A percentile compares a stretch with the other conserved stretches of the same genome.
These are phyloP conservation scores for Ailuropoda melanoleuca DNA, from an alignment of 2,113 vertebrate species.

Conservation along the genomic window DNA sequence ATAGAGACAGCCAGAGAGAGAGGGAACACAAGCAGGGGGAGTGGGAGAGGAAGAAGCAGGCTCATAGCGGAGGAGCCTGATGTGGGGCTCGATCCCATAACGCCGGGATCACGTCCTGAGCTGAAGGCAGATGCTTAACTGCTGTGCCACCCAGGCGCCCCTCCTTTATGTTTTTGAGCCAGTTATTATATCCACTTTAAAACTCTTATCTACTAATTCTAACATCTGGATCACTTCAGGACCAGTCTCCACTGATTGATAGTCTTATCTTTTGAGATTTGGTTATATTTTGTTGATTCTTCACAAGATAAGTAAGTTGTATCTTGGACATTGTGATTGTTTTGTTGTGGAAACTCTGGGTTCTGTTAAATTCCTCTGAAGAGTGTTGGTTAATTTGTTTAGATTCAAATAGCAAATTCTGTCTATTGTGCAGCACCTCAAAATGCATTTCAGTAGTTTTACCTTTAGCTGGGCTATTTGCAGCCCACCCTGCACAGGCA, in stretches of 20 bases:
- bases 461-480: background rate
- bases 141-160: no score
- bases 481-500: background rate
- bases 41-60: no score
- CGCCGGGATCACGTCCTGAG: no score
- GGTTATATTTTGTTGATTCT: background rate
- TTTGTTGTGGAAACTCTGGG: background rate
- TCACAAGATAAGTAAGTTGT: background rate
- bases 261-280: background rate
- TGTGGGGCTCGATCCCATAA: no score
- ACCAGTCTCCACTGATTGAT: background rate
- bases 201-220: background rate
- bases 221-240: background rate
- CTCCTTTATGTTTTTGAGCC: background rate
- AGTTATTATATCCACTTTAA: background rate
- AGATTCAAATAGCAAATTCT: background rate
- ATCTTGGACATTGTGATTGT: background rate
- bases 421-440: background rate
- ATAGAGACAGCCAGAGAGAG: no score
- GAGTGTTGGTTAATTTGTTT: background rate
- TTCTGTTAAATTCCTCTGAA: background rate
- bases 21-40: no score
- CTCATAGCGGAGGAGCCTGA: no score
- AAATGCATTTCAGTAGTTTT: background rate
- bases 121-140: no score